Conservation (phyloP, 2,888 invertebrate genomes). For the Harpagoxenus sublaevis region DNA sequence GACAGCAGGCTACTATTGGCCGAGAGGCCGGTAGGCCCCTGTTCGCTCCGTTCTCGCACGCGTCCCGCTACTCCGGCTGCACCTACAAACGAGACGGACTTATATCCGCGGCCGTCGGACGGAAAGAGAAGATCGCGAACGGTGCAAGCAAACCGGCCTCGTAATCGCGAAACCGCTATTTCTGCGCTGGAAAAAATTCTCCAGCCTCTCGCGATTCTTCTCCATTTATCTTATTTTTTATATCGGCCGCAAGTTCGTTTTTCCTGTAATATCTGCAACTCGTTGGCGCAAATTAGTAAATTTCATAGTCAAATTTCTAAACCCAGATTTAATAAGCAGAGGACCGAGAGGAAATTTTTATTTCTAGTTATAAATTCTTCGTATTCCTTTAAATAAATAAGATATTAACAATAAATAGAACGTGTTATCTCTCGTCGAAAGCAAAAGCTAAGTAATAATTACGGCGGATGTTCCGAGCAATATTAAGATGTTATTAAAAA, state of each 20-base stretch:
- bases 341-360: background rate
- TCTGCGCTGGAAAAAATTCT: background rate
- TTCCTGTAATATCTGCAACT: background rate
- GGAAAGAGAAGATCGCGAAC: background rate
- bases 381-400: background rate
- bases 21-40: background rate
- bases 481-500: too few relatives aligned
- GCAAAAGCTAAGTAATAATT: too few relatives aligned
- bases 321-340: background rate
- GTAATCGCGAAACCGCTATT: background rate
- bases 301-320: too few relatives aligned
- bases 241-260: background rate
- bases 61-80: background rate
- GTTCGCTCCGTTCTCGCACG: background rate
- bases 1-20: constrained; percentile 59
- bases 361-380: background rate
- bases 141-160: background rate
- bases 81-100: background rate
- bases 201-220: background rate
- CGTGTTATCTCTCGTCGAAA: too few relatives aligned
- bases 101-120: background rate
- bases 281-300: background rate
- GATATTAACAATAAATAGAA: too few relatives aligned
- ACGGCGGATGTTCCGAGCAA: too few relatives aligned
- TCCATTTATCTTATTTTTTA: background rate